Base-by-base conservation (phyloP, 1,140 invertebrate genomes). In the Drosophila chauvacae region DNA sequence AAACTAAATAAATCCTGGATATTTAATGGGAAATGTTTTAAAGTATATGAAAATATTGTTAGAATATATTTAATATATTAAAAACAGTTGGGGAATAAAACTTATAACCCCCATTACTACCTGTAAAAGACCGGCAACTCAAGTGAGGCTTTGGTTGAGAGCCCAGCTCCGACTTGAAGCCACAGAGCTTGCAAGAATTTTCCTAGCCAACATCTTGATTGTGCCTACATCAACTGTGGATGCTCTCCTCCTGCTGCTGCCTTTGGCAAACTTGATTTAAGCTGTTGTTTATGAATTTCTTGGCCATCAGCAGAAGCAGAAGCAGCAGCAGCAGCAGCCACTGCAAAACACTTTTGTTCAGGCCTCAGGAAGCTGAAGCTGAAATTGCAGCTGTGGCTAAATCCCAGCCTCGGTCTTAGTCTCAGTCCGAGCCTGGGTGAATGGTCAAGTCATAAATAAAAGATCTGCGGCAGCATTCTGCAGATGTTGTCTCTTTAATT, bases 401-500 rank as follows among this genome's bases (percentile, higher is more conserved):
- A 16, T 7, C 66, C 41, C 7, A 28, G 33, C 13, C 42, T 18
- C n/a, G 30, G 41, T n/a, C 53, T 51, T 18, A 30, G 35, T 16
- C 55, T 13, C 10, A 28, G n/a, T 9, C 39, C 18, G 10, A 10
- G 26, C 18, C 44, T 73, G 47, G 66, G 73, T 51, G 64, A 85
- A 63, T 81, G 82, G 82, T 86, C 82, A 81, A 87, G 79, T 82
- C 83, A 82, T 86, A 86, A 86, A 86, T 86, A 86, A 86, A 69
- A 77, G 72, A 72, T 60, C 45, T 64, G 50, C 65, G 71, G 65
- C 79, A 81, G 74, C 65, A 77, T 81, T 61, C 65, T 57, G 78
- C 70, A 81, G 83, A 86, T 87, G 82, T 69, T 81, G 83, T 86
- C 61, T 75, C 79, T 87, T 86, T 86, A 86, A 86, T 86, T 86